Percentiles rank a stretch among this genome's conserved stretches.
These are phyloP conservation scores for Poicephalus meyeri DNA, from an alignment of 2,113 vertebrate genomes.

Conservation along the genomic window DNA sequence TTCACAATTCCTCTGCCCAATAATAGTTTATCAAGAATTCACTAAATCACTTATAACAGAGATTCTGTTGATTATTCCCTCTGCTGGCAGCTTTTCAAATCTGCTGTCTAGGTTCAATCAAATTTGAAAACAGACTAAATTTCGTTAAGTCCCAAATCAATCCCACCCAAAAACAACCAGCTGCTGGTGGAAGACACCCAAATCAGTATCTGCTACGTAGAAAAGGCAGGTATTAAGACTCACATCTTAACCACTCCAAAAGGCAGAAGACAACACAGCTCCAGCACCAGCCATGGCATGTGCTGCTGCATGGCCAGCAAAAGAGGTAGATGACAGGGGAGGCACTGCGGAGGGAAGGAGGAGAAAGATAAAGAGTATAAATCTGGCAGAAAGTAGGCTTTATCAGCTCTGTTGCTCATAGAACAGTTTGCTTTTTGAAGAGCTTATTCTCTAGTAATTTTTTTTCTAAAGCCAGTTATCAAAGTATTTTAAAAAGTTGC, in stretches of 20 bases:
- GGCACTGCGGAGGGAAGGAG: conserved; percentile 53
- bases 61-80: background rate
- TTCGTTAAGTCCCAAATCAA: background rate
- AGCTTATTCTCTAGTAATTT: background rate
- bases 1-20: background rate
- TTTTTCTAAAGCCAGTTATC: background rate
- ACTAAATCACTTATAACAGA: background rate
- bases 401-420: background rate
- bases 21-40: background rate
- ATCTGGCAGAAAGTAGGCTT: background rate
- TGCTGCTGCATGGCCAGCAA: conserved; percentile 27
- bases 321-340: conserved; percentile 38
- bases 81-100: background rate
- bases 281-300: conserved; percentile 29
- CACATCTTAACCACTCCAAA: conserved; percentile 56
- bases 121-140: background rate
- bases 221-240: conserved; percentile 46
- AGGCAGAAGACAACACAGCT: conserved; percentile 45
- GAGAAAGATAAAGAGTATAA: conserved; percentile 27
- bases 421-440: background rate
- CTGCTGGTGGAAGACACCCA: background rate
- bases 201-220: background rate
- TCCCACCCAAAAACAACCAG: background rate
- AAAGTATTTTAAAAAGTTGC: background rate
- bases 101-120: background rate